Evolutionary conservation across 2,113 vertebrate genomes (phyloP), one percentile per base, ranked within the genome.

Genomic region (Saccopteryx leptura): DNA sequence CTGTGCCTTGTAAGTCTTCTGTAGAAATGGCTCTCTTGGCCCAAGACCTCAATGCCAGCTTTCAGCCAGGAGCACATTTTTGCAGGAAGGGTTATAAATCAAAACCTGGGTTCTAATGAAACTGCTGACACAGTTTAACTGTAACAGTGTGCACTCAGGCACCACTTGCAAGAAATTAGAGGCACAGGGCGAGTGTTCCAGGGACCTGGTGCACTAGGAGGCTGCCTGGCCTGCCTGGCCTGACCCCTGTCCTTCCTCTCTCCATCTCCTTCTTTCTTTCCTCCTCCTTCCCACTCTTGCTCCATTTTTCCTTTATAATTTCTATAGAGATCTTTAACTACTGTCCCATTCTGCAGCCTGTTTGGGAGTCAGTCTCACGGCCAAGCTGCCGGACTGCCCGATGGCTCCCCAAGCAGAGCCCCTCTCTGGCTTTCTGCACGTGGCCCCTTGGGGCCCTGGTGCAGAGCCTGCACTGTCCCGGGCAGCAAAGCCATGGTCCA

Each of bases 41-140:
- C 96, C 91, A 79, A 97, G 97, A 98, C 98, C 96, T 97, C 65
- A 24, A 95, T 2, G 18, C 90, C 97, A 96, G 96, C 90, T 97
- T 98, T 97, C 97, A 98, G 97, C 98, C 98, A 97, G 97, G 88
- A 97, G 98, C 98, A 98, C 91, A 84, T 86, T 97, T 98, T 97
- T 94, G 71, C 92, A 97, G 95, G 63, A 0, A 11, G 83, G 52
- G 97, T 97, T 98, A 98, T 98, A 98, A 98, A 98, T 98, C 98
- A 98, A 97, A 98, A 88, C 90, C 46, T 81, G 58, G 85, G 97
- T 98, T 97, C 97, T 98, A 98, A 98, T 98, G 97, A 95, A 98
- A 98, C 79, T 72, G 91, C 95, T 98, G 98, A 98, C 98, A 98
- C 83, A 91, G 88, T 97, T 98, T 97, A 98, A 98, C 98, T 98